Evolutionary conservation across 2,888 invertebrate genomes (phyloP), one percentile per base, ranked within the genome.

Genomic region (Synergus japonicus): DNA sequence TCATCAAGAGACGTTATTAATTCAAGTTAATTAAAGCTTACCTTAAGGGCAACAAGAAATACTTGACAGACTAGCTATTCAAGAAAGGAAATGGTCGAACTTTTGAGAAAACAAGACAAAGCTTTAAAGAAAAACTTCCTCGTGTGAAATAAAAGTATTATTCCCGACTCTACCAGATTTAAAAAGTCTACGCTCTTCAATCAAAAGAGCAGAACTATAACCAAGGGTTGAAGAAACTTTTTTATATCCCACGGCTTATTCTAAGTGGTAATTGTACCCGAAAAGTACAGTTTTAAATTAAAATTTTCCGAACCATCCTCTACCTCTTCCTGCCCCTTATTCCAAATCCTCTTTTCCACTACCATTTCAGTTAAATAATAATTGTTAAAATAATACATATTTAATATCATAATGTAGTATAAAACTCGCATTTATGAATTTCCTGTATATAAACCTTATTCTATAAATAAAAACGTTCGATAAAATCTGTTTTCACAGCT

Each of bases 1-100:
- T 73, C 54, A 73, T 54, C 73, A 73, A 54, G 73, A 73, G 54
- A 54, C 12, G n/a, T 54, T 54, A 73, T 73, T 73, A 73, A 73
- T 54, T 73, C 73, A 73, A 54, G 54, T 73, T 73, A 73, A 73
- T 73, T 73, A 54, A 73, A 73, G 37, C 37, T 54, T 54, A 73
- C 54, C 73, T 73, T 54, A 73, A 73, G 73, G 73, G 73, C 54
- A 73, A 54, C 37, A 54, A 54, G 13, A 54, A 54, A 29, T n/a
- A 54, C 73, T 54, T 37, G n/a, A 0, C 10, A 54, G 15, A 54
- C 49, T 37, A 2, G 37, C 54, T 54, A 54, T 41, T 15, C 60
- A 60, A 73, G 54, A 54, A 73, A 73, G 7, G n/a, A 54, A 49
- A 54, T 54, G 54, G 12, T 37, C 10, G 37, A 54, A 37, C 22